Conservation (phyloP, 2,888 invertebrate genomes). For the Agrotis clavis region DNA sequence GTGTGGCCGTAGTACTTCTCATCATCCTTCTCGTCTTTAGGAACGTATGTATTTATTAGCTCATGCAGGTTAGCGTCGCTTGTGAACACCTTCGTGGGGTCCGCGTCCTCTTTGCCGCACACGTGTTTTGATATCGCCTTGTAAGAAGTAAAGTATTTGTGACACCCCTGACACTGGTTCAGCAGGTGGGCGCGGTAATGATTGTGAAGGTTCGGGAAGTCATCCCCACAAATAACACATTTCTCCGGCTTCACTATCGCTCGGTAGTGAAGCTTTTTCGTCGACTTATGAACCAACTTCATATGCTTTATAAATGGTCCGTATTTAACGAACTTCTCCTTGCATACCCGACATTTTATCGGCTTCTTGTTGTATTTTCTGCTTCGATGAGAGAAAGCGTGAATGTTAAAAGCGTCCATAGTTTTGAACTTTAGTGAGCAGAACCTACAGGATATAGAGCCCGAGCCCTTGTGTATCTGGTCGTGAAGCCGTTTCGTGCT, state of each 20-base stretch:
- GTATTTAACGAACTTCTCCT: slow-evolving; percentile 85
- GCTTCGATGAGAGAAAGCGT: slow-evolving; percentile 87
- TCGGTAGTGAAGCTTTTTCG: slow-evolving; percentile 85
- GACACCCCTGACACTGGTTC: slow-evolving; percentile 89
- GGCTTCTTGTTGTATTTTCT: slow-evolving; percentile 87
- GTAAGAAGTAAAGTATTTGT: slow-evolving; percentile 85
- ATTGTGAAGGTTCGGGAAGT: slow-evolving; percentile 92
- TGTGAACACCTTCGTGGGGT: slow-evolving; percentile 83
- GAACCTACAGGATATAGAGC: slow-evolving; percentile 88
- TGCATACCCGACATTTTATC: slow-evolving; percentile 85
- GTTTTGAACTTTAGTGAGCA: slow-evolving; percentile 88
- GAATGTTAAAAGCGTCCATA: slow-evolving; percentile 87
- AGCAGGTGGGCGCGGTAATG: slow-evolving; percentile 91
- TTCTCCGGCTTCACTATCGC: slow-evolving; percentile 87
- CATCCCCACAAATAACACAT: slow-evolving; percentile 91
- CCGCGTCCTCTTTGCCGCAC: slow-evolving; percentile 82
- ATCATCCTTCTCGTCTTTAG: slow-evolving; percentile 84
- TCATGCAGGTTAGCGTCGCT: slow-evolving; percentile 78
- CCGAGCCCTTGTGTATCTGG: slow-evolving; percentile 83
- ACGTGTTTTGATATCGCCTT: slow-evolving; percentile 80
- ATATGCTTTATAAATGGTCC: slow-evolving; percentile 87
- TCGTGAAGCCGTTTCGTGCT: slow-evolving; percentile 82
- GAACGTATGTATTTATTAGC: slow-evolving; percentile 83
- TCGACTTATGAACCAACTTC: slow-evolving; percentile 81
- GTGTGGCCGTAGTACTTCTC: slow-evolving; percentile 85